Evolutionary conservation across 2,888 invertebrate species (phyloP).

Genomic region (Selenia dentaria): DNA sequence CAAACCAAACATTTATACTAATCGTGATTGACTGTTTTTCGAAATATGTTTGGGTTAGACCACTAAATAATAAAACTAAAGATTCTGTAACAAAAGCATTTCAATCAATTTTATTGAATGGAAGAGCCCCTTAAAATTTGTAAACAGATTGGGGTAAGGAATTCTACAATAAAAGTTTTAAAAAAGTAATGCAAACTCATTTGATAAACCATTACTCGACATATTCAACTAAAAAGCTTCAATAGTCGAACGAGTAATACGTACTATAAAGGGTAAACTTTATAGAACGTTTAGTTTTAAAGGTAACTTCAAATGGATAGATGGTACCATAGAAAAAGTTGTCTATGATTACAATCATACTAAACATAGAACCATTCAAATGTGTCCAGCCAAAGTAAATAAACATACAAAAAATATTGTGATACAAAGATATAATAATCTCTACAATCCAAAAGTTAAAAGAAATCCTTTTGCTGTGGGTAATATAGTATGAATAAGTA

Average conservation of each 20-base stretch:
- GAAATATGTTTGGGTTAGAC: slow-evolving; percentile 10
- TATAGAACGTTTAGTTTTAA: background rate
- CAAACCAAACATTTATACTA: slow-evolving; percentile 3
- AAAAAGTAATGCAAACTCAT: background rate
- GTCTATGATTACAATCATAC: slow-evolving; percentile 1
- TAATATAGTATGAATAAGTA: slow-evolving; percentile 15
- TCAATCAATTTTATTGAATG: background rate
- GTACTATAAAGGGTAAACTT: slow-evolving; percentile 1
- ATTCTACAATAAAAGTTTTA: slow-evolving; percentile 1
- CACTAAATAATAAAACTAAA: slow-evolving; percentile 10
- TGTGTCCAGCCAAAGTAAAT: slow-evolving; percentile 1
- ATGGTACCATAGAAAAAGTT: background rate
- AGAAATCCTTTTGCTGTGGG: slow-evolving; percentile 1
- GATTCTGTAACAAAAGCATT: background rate
- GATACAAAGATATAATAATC: background rate
- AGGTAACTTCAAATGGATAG: background rate
- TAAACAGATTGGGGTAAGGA: slow-evolving; percentile 2
- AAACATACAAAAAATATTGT: background rate
- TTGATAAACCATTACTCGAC: slow-evolving; percentile 8
- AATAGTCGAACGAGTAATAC: slow-evolving; percentile 25
- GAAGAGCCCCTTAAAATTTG: too few relatives aligned
- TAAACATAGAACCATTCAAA: background rate
- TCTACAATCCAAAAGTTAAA: background rate
- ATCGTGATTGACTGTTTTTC: slow-evolving; percentile 15
- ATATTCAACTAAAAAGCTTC: slow-evolving; percentile 13